phyloP scores from a whole-genome alignment of 2,797 vertebrate genomes.

The Sarcoramphus papa region DNA sequence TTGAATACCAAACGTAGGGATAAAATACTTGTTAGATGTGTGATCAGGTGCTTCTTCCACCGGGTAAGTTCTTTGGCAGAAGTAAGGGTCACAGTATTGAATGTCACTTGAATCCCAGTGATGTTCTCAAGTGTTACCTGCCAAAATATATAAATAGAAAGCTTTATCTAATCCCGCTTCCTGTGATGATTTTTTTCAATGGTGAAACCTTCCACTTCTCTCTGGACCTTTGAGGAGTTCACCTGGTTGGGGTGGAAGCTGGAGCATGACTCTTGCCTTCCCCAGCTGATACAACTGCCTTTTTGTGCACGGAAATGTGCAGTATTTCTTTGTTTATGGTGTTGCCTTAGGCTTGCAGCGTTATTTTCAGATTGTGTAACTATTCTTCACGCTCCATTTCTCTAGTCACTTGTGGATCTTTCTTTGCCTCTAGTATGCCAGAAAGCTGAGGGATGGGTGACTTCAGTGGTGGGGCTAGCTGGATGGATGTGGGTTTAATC shows the following conservation, averaged over 20 bases:
- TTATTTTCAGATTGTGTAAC: background rate
- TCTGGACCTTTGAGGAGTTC: background rate
- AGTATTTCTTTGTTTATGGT: background rate
- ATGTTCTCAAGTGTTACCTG: background rate
- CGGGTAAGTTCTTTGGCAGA: background rate
- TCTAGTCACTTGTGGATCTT: background rate
- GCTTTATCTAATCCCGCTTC: background rate
- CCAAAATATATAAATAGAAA: background rate
- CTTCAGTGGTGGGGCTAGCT: background rate
- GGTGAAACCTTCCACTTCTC: background rate
- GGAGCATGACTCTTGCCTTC: background rate
- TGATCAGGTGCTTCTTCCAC: background rate
- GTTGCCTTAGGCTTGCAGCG: background rate
- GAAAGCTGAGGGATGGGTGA: background rate
- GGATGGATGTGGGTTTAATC: background rate
- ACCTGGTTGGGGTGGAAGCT: background rate
- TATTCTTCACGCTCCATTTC: background rate
- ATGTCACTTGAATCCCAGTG: background rate
- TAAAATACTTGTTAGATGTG: background rate
- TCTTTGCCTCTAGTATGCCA: background rate
- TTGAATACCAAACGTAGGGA: background rate
- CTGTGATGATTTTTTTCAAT: background rate
- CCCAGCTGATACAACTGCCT: background rate
- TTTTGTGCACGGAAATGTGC: background rate
- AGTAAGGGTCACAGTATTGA: background rate